Conservation (phyloP, 2,113 vertebrate species). For the Epinephelus cyanopodus region DNA sequence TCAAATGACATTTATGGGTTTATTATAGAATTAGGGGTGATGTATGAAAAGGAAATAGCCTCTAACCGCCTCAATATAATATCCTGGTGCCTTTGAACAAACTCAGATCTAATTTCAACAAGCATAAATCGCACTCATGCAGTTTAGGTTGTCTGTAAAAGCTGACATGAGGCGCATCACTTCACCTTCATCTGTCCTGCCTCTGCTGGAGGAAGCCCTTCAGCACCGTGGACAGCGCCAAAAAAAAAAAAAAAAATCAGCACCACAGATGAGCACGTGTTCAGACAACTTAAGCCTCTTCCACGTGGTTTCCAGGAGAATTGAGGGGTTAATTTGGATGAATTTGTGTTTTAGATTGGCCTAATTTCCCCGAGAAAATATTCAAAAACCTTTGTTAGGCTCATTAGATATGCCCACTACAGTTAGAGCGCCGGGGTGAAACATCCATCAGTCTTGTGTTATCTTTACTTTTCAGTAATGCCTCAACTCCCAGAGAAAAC, state of each 20-base stretch:
- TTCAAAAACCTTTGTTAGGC: background rate
- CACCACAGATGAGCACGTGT: background rate
- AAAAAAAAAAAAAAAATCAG: background rate
- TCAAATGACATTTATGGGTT: conserved; percentile 11
- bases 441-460: conserved; percentile 30
- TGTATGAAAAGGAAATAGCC: conserved; percentile 14
- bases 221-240: conserved; percentile 67
- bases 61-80: conserved; percentile 1
- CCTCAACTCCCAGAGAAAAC: conserved; percentile 24
- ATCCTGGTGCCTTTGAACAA: conserved; percentile 28
- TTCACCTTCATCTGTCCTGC: conserved; percentile 56
- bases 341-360: background rate
- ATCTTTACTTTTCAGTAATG: conserved; percentile 44
- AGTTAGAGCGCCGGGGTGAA: conserved; percentile 23
- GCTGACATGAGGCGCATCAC: conserved; percentile 31
- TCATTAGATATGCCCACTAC: conserved; percentile 6
- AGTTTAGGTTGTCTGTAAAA: conserved; percentile 33
- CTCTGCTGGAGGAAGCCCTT: conserved; percentile 25
- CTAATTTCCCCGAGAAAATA: background rate
- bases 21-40: background rate
- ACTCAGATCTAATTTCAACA: conserved; percentile 24
- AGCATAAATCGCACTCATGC: background rate
- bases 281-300: background rate
- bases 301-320: background rate
- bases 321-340: background rate